Evolutionary conservation across 1,140 invertebrate species (phyloP).

Genomic region (Matsumurasca onukii): DNA sequence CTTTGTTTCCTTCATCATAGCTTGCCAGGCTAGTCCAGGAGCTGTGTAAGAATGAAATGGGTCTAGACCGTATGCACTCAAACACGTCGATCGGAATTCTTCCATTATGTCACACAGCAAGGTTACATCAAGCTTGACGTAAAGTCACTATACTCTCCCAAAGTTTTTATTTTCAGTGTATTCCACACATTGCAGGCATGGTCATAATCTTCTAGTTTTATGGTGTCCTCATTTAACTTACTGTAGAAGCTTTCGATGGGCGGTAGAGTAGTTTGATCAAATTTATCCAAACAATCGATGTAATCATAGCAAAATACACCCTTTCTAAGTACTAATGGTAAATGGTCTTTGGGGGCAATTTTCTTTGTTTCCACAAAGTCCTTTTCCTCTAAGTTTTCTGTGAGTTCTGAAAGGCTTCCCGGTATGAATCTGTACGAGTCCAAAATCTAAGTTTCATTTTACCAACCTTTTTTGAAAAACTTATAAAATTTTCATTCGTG

Average conservation of each 20-base stretch:
- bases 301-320: background rate
- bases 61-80: background rate
- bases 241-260: background rate
- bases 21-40: background rate
- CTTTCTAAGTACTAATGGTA: background rate
- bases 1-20: background rate
- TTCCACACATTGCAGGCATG: no score
- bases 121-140: background rate
- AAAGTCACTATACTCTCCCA: background rate
- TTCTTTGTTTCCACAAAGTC: background rate
- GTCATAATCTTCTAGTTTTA: no score
- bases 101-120: background rate
- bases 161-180: background rate
- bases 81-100: background rate
- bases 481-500: background rate
- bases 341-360: background rate
- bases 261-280: background rate
- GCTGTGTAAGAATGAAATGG: background rate
- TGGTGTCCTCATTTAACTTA: no score
- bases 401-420: background rate
- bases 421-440: background rate
- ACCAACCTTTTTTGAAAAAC: slow-evolving; percentile 13
- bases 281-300: background rate
- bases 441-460: background rate
- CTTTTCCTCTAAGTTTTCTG: background rate